Evolutionary conservation across 2,888 invertebrate genomes (phyloP), one percentile per base, ranked within the genome.

Genomic region (Maniola hyperantus): DNA sequence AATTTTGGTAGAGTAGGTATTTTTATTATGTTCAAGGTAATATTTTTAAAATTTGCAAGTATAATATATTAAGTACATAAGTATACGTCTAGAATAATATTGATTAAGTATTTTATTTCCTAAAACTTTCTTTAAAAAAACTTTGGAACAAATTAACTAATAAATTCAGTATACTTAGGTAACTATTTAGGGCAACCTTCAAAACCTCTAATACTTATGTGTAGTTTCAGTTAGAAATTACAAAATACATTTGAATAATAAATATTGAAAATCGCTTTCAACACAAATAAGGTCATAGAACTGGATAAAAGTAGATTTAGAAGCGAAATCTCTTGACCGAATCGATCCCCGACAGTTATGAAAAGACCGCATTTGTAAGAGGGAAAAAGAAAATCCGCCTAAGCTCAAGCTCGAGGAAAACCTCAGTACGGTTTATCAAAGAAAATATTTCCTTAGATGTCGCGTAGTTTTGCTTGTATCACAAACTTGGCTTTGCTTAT

Each of bases 281-380:
- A 55, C 66, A 55, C 26, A 50, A 48, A 60, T 65, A 48, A 55
- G 39, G n/a, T 51, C 15, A 68, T 64, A 72, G 74, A 77, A 76
- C 76, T 71, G 77, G 81, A 83, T 85, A 68, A 81, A 80, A 77
- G 72, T 74, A 83, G 88, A 84, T 87, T 88, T 83, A 76, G 77
- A 77, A 79, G 77, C 76, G 76, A 82, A 87, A 87, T 85, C 85
- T 82, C 76, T 79, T 78, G 80, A 79, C 80, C 82, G 81, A 77
- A 85, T 85, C 82, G 83, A 84, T 82, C 82, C 81, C 77, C 77
- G 88, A 88, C 90, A 88, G 83, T 87, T 90, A 91, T 90, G 88
- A 89, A 91, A 90, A 88, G 88, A 80, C 77, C 75, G 84, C 75
- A 81, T 84, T 82, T 80, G 78, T 76, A 75, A 77, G 77, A 77